phyloP scores from a whole-genome alignment of 2,888 invertebrate genomes.

The Drosophila koepferae region DNA sequence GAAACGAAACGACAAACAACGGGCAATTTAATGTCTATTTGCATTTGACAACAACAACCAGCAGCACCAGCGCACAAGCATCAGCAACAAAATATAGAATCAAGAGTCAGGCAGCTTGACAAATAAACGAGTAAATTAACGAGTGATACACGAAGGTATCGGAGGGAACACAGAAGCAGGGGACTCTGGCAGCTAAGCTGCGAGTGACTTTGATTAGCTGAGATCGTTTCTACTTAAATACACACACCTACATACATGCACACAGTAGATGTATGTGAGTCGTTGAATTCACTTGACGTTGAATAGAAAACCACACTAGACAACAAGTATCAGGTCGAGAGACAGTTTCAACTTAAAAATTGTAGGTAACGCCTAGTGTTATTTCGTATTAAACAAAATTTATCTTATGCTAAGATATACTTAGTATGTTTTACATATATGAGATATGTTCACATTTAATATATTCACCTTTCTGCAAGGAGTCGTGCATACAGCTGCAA shows the following conservation, averaged over 20 bases:
- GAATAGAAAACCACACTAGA: not conserved
- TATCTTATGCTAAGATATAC: conserved; percentile 44
- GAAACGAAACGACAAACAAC: conserved; percentile 71
- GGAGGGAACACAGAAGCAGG: not conserved
- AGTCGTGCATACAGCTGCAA: conserved; percentile 80
- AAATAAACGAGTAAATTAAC: conserved; percentile 61
- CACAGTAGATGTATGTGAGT: too few relatives aligned
- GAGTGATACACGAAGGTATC: conserved; percentile 15
- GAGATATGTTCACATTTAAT: conserved; percentile 49
- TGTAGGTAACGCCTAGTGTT: not conserved
- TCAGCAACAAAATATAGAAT: conserved; percentile 55
- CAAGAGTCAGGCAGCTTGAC: conserved; percentile 64
- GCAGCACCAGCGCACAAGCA: conserved; percentile 13
- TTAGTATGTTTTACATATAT: conserved; percentile 30
- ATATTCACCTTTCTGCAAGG: conserved; percentile 80
- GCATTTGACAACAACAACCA: conserved; percentile 62
- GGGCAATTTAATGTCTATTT: conserved; percentile 77
- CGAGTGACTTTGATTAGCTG: conserved; percentile 45
- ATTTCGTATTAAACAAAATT: not conserved
- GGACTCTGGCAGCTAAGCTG: conserved; percentile 13
- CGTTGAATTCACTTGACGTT: not conserved
- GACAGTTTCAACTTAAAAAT: not conserved
- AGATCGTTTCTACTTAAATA: conserved; percentile 25
- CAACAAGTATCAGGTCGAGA: conserved; percentile 5
- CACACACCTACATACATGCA: not conserved